Base-by-base conservation (phyloP, 2,888 invertebrate species). In the Melinopterus prodromus region DNA sequence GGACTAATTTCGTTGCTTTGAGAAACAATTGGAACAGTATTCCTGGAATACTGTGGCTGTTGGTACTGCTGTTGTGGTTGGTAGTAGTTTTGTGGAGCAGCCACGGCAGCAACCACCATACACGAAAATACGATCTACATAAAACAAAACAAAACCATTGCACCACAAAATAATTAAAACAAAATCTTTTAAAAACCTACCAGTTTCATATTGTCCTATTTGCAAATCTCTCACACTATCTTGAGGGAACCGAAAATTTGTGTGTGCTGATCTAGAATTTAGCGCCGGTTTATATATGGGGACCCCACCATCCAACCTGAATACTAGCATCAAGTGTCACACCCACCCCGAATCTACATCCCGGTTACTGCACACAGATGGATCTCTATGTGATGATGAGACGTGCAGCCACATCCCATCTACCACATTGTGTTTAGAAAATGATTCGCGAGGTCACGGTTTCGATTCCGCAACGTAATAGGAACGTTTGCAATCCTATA, bases 1-100 rank as follows among this genome's bases (percentile, higher is more conserved):
- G 90, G 90, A 82, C 90, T 91, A 76, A 92, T 89, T 80, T 92
- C 91, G 83, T 90, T 92, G 0, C 90, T 89, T 84, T 92, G 92
- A 5, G 90, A 89, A 69, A 92, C 81, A 70, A 92, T 92, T 1
- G 92, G 92, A 38, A 91, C 89, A 35, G 89, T 87, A 0, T 90
- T 82, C 80, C 84, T 85, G 14, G 81, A 81, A 69, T 77, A 80
- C 80, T 84, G 81, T 37, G 82, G 81, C 15, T 83, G 81, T 76
- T 84, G 82, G 77, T 83, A 83, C 76, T 83, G 81, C 14, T 71
- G 75, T 71, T 82, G 81, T 9, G 76, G 75, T 37, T 83, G 81
- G 3, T 81, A 81, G 69, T 82, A 83, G 71, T 84, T 85, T 37
- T 85, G 83, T 26, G 85, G 86, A 37, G 84, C 85, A 77, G 87